Evolutionary conservation across 2,113 vertebrate genomes (phyloP), one percentile per base, ranked within the genome.

Genomic region (Salvelinus fontinalis): DNA sequence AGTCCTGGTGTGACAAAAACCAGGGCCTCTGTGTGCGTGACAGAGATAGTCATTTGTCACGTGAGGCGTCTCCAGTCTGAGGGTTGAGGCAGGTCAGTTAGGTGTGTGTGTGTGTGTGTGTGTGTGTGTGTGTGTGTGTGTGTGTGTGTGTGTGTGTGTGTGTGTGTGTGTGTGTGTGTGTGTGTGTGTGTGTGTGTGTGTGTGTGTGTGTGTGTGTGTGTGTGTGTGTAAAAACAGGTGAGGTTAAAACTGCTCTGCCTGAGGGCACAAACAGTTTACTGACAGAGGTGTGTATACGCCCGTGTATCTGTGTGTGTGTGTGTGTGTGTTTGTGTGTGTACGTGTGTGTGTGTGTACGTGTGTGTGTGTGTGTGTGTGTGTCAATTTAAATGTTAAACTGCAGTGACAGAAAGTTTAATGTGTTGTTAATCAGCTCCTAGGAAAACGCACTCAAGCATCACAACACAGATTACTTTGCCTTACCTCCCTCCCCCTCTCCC

Each of bases 371-470:
- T 14, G 22, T 27, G 64, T 29, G 64, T 24, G 11, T 26, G 66
- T 29, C 3, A 16, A 29, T 67, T 67, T 34, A 24, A 18, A 31
- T 18, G 59, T 74, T 95, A 95, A 95, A 93, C 88, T 83, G 88
- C 78, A 86, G 74, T 89, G 94, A 91, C 92, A 93, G 92, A 79
- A 83, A 91, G 91, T 91, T 92, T 95, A 95, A 95, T 94, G 94
- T 93, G 91, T 79, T 90, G 87, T 90, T 95, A 95, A 96, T 96
- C 95, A 96, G 84, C 88, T 93, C 93, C 92, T 91, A 92, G 92
- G 94, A 95, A 95, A 96, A 95, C 90, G 93, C 94, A 94, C 93
- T 94, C 94, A 95, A 94, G 95, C 95, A 92, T 96, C 93, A 94
- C 91, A 94, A 94, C 83, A 90, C 87, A 95, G 94, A 94, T 95